Base-by-base conservation (phyloP, 2,113 vertebrate species). In the Pitta sordida region DNA sequence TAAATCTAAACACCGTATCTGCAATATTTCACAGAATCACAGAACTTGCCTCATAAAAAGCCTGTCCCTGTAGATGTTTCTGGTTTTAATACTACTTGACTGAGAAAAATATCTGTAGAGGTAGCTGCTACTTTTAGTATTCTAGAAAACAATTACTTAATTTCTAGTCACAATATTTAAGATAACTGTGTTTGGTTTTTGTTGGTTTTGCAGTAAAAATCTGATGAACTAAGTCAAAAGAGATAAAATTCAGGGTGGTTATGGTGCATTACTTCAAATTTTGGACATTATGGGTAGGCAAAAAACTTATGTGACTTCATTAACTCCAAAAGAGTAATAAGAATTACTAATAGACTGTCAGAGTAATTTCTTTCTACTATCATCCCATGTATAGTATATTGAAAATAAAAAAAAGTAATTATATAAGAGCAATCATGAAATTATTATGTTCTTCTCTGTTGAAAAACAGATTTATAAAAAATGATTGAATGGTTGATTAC, bases 381-480 rank as follows among this genome's bases (percentile, higher is more conserved):
- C 13, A 34, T 60, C 26, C 4, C 30, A 34, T 32, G 22, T 32
- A 51, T 59, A 70, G 77, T 36, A 23, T 29, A 75, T 44, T 59
- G 75, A 87, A 86, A 95, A 52, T 37, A 43, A 58, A 53, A 17
- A 86, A 86, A 87, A 60, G 1, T 18, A 82, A 90, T 41, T 91
- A 91, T 75, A 51, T 80, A 71, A 70, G 29, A 87, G 16, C 27
- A 90, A 92, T 83, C 59, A 92, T 15, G 12, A 94, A 67, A 17
- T 14, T 11, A 84, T 65, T 86, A 30, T 77, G 51, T 92, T 96
- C 32, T 84, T 69, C 74, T 74, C 51, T 20, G 26, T 60, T 86
- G 81, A 67, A 89, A 94, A 95, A 11, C 15, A 95, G 53, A 68
- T 76, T 56, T 58, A 49, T 29, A 84, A 52, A 74, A 77, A 96